A percentile compares a stretch with the other conserved stretches of the same genome.
These are phyloP conservation scores for Osedax fenrisi DNA, from an alignment of 2,888 invertebrate genomes.

Conservation along the genomic window DNA sequence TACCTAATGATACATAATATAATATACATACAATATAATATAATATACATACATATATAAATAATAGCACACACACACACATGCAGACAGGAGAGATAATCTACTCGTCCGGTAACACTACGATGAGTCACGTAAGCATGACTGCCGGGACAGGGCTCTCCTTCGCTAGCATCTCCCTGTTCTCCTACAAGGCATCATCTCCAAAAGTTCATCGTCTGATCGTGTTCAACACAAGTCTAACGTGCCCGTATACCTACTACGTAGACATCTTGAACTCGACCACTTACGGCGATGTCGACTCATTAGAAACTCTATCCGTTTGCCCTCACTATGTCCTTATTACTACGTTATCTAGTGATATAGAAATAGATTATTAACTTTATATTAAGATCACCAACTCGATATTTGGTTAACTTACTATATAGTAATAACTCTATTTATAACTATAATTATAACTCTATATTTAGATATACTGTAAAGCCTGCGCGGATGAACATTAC, in stretches of 20 bases:
- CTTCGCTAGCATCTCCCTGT: not conserved
- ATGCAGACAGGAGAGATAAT: not conserved
- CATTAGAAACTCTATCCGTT: not conserved
- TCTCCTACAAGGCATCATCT: not conserved
- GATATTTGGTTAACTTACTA: too few relatives aligned
- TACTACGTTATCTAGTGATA: too few relatives aligned
- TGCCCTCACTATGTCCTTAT: too few relatives aligned
- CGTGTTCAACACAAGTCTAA: not conserved
- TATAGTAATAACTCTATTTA: too few relatives aligned
- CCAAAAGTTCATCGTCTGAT: not conserved
- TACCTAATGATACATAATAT: too few relatives aligned
- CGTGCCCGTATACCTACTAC: not conserved
- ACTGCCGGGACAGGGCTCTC: too few relatives aligned
- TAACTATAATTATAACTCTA: too few relatives aligned
- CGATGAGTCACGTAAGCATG: too few relatives aligned
- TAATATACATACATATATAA: too few relatives aligned
- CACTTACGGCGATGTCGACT: not conserved
- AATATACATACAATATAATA: too few relatives aligned
- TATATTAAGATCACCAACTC: too few relatives aligned
- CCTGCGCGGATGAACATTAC: conserved; percentile 23
- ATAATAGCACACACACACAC: not conserved
- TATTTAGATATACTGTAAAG: conserved; percentile 21
- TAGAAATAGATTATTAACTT: too few relatives aligned
- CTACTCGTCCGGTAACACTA: not conserved
- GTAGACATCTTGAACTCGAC: not conserved